phyloP scores from a whole-genome alignment of 2,797 vertebrate genomes.

The Antennarius maculatus region DNA sequence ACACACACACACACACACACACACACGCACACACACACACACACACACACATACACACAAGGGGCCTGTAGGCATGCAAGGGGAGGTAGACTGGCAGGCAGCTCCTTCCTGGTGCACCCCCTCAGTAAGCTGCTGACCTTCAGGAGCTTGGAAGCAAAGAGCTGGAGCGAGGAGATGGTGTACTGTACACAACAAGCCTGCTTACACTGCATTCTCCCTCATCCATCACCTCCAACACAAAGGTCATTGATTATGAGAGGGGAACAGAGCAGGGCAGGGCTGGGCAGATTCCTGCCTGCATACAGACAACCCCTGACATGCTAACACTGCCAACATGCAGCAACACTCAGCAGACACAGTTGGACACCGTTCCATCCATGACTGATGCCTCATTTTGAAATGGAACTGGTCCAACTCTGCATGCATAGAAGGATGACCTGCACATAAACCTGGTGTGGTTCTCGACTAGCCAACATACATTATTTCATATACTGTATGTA shows the following conservation, averaged over 20 bases:
- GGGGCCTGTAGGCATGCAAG: too few species aligned
- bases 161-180: conserved; percentile 27
- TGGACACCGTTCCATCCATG: conserved; percentile 19
- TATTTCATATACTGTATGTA: not conserved
- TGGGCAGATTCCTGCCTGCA: conserved; percentile 51
- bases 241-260: conserved; percentile 77
- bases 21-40: too few species aligned
- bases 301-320: conserved; percentile 61
- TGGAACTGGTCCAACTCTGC: conserved; percentile 41
- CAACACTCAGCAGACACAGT: conserved; percentile 41
- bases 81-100: too few species aligned
- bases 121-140: conserved; percentile 66
- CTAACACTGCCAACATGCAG: conserved; percentile 54
- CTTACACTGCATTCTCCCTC: conserved; percentile 72
- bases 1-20: too few species aligned
- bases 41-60: too few species aligned
- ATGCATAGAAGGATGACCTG: conserved; percentile 8
- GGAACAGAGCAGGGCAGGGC: conserved; percentile 45
- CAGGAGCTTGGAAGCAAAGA: conserved; percentile 48
- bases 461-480: not conserved
- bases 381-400: conserved; percentile 13
- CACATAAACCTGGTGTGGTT: conserved; percentile 10
- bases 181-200: conserved; percentile 51
- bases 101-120: too few species aligned
- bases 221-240: conserved; percentile 78